phyloP scores from a whole-genome alignment of 2,113 vertebrate species.

The Micromys minutus region DNA sequence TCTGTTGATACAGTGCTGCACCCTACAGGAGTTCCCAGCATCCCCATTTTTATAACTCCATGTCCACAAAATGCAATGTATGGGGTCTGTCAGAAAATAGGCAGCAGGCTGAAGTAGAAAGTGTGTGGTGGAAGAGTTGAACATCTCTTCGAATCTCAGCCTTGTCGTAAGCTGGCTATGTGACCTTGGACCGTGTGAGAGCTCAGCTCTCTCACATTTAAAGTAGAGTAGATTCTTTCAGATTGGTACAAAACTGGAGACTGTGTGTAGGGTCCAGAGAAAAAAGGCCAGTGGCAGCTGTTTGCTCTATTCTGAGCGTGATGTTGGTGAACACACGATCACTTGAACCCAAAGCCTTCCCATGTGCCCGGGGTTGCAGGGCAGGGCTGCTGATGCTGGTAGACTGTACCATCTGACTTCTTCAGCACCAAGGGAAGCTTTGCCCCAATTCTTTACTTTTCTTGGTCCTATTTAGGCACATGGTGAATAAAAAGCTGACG shows the following conservation, averaged over 20 bases:
- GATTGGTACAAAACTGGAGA: not conserved
- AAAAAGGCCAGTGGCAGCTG: not conserved
- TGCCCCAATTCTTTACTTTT: not conserved
- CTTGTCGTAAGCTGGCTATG: not conserved
- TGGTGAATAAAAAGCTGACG: not conserved
- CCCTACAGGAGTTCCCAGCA: not conserved
- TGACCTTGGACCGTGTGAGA: not conserved
- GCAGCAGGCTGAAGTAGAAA: not conserved
- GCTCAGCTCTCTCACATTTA: not conserved
- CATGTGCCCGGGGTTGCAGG: not conserved
- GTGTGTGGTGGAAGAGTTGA: not conserved
- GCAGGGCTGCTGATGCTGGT: accelerated
- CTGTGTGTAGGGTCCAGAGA: not conserved
- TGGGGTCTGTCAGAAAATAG: not conserved
- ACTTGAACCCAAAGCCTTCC: not conserved
- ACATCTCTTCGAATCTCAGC: not conserved
- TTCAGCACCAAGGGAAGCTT: not conserved
- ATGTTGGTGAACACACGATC: not conserved
- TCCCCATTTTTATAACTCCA: accelerated
- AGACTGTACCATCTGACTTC: not conserved
- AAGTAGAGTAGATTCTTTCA: not conserved
- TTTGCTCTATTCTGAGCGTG: not conserved
- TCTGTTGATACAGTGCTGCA: not conserved
- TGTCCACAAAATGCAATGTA: not conserved
- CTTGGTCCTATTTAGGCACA: not conserved